Percentiles rank a stretch among this genome's conserved stretches.
phyloP scores from a whole-genome alignment of 2,888 invertebrate species.

The Antheraea assamensis region DNA sequence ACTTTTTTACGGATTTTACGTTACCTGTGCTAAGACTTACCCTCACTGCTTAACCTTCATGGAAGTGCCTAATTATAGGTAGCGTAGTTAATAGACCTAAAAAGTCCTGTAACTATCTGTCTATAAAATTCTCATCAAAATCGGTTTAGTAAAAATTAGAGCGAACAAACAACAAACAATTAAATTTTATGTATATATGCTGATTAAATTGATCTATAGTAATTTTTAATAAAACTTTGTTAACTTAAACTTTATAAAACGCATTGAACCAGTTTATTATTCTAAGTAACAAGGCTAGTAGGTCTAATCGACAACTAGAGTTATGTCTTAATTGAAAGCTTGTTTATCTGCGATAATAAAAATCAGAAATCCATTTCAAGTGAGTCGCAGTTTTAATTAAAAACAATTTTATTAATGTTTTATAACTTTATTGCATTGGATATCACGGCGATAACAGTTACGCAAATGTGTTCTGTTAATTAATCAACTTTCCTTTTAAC shows the following conservation, averaged over 20 bases:
- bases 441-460: constrained; percentile 20
- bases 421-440: constrained; percentile 24
- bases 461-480: constrained; percentile 22
- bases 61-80: no score
- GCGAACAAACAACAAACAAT: no score
- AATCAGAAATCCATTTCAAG: constrained; percentile 4
- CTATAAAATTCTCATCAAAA: no score
- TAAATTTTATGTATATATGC: no score
- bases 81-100: no score
- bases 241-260: background rate
- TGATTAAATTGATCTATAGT: no score
- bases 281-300: constrained; percentile 5
- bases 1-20: no score
- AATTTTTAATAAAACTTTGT: no score
- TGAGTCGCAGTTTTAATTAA: constrained; percentile 9
- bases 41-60: no score
- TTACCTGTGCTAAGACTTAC: no score
- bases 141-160: no score
- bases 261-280: background rate
- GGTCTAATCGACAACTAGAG: constrained; percentile 3
- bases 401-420: constrained; percentile 22
- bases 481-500: constrained; percentile 23
- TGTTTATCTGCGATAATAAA: constrained; percentile 7
- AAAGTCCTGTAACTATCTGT: no score
- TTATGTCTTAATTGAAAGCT: constrained; percentile 15